Percentiles rank a stretch among this genome's conserved stretches.
Evolutionary conservation across 1,140 invertebrate species (phyloP).

Genomic region (Phymastichus coffea): DNA sequence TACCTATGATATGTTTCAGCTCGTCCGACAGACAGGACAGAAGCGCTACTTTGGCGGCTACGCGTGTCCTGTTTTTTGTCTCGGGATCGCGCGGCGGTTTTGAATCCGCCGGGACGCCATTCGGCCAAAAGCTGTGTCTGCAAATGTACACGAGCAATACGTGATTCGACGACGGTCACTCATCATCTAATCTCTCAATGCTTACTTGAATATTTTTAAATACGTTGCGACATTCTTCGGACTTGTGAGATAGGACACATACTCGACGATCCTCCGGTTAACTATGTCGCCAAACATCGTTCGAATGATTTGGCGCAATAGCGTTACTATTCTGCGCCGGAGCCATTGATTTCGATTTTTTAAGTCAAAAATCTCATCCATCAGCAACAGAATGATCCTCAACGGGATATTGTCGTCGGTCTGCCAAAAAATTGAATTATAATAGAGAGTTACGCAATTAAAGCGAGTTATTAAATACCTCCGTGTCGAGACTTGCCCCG

Average conservation of each 20-base stretch:
- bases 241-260: constrained; percentile 86
- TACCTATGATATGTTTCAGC: constrained; percentile 87
- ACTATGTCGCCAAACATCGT: constrained; percentile 84
- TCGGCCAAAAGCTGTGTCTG: constrained; percentile 79
- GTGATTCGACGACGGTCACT: neutral
- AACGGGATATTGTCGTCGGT: constrained; percentile 84
- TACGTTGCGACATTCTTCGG: constrained; percentile 88
- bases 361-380: constrained; percentile 92
- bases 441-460: neutral
- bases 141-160: constrained; percentile 33
- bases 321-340: constrained; percentile 74
- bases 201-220: constrained; percentile 82
- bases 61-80: constrained; percentile 76
- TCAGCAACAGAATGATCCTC: constrained; percentile 79
- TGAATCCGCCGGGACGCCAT: constrained; percentile 66
- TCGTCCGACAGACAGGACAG: constrained; percentile 79
- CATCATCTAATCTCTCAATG: constrained; percentile 28
- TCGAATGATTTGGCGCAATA: constrained; percentile 77
- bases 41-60: constrained; percentile 83
- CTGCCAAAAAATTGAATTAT: constrained; percentile 47
- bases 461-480: constrained; percentile 50
- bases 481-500: constrained; percentile 62
- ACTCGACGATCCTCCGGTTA: constrained; percentile 87
- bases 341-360: constrained; percentile 88
- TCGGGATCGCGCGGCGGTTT: constrained; percentile 67